Evolutionary conservation across 1,140 invertebrate species (phyloP), one percentile per base, ranked within the genome.

Genomic region (Sipha flava): DNA sequence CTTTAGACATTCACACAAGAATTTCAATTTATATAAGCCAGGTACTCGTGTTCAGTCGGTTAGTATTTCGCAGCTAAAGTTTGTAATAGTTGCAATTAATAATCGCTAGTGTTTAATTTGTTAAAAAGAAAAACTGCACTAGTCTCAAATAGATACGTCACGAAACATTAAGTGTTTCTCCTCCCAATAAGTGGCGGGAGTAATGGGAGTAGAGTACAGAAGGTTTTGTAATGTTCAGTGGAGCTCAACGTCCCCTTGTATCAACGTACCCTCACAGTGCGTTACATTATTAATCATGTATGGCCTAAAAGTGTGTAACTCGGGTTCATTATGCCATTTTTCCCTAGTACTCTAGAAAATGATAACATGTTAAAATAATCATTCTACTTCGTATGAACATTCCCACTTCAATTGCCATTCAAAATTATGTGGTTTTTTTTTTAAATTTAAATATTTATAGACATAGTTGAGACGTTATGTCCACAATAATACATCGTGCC

Each of bases 311-410:
- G 64, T 66, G 34, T 66, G n/a, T 37, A 40, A 45, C 40, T 45
- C 40, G 40, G 23, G 37, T 26, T 45, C 37, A 40, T 68, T 68
- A 68, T 75, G 72, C 72, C 72, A 75, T 75, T 75, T 75, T 75
- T 54, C 52, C 72, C 72, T 57, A 52, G 9, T 68, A 45, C 64
- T 68, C 12, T 68, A 45, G 64, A 45, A 45, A 45, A 68, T 45
- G 26, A 68, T 68, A 68, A 68, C 21, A 68, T 18, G 64, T 68
- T 45, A 21, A 68, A 68, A 66, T 37, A 66, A 66, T 40, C 34
- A 37, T 66, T 66, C n/a, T 66, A 66, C 21, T 23, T 16, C 40
- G n/a, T 23, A 16, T 29, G 40, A 68, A 68, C 64, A 18, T 45
- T 68, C 26, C 23, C 40, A 68, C 43, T 68, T 68, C 14, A 18